These are phyloP conservation scores for Operophtera brumata DNA, from an alignment of 2,888 invertebrate genomes.

Conservation along the genomic window DNA sequence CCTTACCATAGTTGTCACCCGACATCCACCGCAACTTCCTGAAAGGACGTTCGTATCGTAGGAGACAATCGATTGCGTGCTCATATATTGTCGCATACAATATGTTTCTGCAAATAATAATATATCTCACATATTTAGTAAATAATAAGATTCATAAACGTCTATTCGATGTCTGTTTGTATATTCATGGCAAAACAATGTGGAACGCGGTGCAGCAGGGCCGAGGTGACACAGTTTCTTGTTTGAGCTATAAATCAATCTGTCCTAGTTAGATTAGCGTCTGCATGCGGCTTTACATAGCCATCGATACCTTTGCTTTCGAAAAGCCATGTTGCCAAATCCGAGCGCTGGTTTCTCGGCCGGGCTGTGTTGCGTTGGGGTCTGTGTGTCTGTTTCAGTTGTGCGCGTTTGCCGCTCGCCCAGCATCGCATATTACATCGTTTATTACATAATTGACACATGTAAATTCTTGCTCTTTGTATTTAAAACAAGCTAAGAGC, in stretches of 20 bases:
- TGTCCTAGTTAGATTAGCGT: slow-evolving; percentile 73
- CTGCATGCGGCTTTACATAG: slow-evolving; percentile 56
- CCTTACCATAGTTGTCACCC: slow-evolving; percentile 44
- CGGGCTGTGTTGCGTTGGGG: slow-evolving; percentile 37
- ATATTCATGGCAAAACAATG: slow-evolving; percentile 72
- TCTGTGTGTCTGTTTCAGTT: slow-evolving; percentile 38
- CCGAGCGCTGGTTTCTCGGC: slow-evolving; percentile 49
- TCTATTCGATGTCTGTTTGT: slow-evolving; percentile 52
- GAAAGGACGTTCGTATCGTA: slow-evolving; percentile 22
- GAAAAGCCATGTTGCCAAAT: slow-evolving; percentile 66
- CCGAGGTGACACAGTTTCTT: slow-evolving; percentile 77
- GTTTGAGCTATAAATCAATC: slow-evolving; percentile 74
- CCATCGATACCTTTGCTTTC: slow-evolving; percentile 67
- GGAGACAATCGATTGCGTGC: slow-evolving; percentile 24
- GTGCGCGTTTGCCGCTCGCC: slow-evolving; percentile 38
- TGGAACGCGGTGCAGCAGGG: slow-evolving; percentile 65
- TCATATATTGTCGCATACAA: slow-evolving; percentile 7
- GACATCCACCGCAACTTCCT: slow-evolving; percentile 30
- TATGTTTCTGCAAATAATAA: slow-evolving; percentile 10
- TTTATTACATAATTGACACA: slow-evolving; percentile 32
- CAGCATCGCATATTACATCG: slow-evolving; percentile 20
- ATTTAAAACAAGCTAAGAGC: slow-evolving; percentile 63
- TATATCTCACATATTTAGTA: slow-evolving; percentile 24
- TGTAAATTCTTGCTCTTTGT: slow-evolving; percentile 62
- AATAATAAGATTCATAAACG: slow-evolving; percentile 29